These are phyloP conservation scores for Drosophila tripunctata DNA, from an alignment of 2,888 invertebrate genomes.

Conservation along the genomic window DNA sequence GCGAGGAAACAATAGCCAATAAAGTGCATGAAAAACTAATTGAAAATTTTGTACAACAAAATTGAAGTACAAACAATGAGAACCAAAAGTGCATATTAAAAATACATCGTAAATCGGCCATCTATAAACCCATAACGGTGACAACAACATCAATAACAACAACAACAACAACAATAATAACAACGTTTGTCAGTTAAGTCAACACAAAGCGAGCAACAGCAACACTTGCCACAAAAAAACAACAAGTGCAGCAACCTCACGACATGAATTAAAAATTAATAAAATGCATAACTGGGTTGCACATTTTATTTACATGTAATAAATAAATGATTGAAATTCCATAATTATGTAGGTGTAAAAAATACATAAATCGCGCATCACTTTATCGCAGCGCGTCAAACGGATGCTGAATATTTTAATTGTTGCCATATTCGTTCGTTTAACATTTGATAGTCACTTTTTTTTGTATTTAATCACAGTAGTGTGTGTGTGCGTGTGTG, in stretches of 20 bases:
- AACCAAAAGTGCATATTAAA: conserved; percentile 61
- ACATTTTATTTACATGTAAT: conserved; percentile 70
- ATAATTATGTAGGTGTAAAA: conserved; percentile 41
- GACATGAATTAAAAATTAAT: conserved; percentile 54
- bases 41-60: conserved; percentile 72
- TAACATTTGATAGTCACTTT: conserved; percentile 18
- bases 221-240: conserved; percentile 11
- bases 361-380: conserved; percentile 10
- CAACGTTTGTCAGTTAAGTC: conserved; percentile 36
- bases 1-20: conserved; percentile 76
- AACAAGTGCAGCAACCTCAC: conserved; percentile 9
- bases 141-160: conserved; percentile 16
- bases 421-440: conserved; percentile 71
- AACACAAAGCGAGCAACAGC: conserved; percentile 36
- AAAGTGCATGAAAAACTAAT: conserved; percentile 75
- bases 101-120: conserved; percentile 39
- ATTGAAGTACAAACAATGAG: conserved; percentile 66
- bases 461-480: not conserved
- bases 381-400: conserved; percentile 34
- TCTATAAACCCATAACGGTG: conserved; percentile 20
- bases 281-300: conserved; percentile 47
- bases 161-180: not conserved
- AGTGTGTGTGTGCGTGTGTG: not conserved
- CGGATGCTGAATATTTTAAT: conserved; percentile 75
- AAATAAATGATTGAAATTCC: conserved; percentile 80